Base-by-base conservation (phyloP, 2,888 invertebrate genomes). In the Neuroscelio doddi region DNA sequence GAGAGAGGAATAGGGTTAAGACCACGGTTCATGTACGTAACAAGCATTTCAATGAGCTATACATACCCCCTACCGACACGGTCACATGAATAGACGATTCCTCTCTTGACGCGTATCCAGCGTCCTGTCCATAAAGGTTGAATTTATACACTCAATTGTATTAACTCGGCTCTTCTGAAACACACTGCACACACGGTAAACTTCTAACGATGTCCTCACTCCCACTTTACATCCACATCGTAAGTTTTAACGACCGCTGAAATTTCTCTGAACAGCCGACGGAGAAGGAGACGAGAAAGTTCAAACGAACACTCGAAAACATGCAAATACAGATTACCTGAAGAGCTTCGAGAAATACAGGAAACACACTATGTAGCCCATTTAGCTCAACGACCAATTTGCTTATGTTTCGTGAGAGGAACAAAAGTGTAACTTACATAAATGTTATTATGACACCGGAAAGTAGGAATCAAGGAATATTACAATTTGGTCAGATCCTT, bases 21-120 rank as follows among this genome's bases (percentile, higher is more conserved):
- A 63, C 51, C 71, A 71, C 57, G 59, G 53, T 39, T 65, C 58
- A 50, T 67, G 61, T 53, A 68, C 66, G 45, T 15, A 45, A 21
- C 21, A 21, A 5, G 21, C 21, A 21, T 21, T 3, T 21, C 21
- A 21, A 21, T 21, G 21, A 21, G 21, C 21, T 21, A 5, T 21
- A 21, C n/a, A n/a, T n/a, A n/a, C n/a, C n/a, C n/a, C n/a, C n/a
- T n/a, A n/a, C n/a, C n/a, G n/a, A n/a, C n/a, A n/a, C n/a, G n/a
- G n/a, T n/a, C n/a, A n/a, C n/a, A n/a, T n/a, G n/a, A n/a, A n/a
- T n/a, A n/a, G n/a, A n/a, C n/a, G n/a, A n/a, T n/a, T n/a, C n/a
- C n/a, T n/a, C n/a, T 2, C 30, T 30, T 24, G 14, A 17, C 45
- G 15, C 10, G 44, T 7, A 4, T 3, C 39, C 5, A 39, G n/a